Base-by-base conservation (phyloP, 2,797 vertebrate species). In the Peromyscus eremicus region DNA sequence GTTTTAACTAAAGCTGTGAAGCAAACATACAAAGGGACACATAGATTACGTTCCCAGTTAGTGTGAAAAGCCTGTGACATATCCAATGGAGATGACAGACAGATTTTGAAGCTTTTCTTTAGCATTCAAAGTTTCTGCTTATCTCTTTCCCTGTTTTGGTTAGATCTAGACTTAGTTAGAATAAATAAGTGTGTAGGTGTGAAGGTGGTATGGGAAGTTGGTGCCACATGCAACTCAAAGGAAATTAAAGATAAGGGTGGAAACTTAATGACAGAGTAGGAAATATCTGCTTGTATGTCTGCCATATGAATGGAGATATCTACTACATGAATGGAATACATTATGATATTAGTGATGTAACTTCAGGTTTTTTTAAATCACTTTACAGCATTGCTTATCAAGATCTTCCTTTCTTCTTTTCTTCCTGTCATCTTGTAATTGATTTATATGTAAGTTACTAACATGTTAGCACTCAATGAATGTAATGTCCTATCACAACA, bases 401-500 rank as follows among this genome's bases (percentile, higher is more conserved):
- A n/a, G n/a, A n/a, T n/a, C n/a, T n/a, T n/a, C n/a, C n/a, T n/a
- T n/a, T n/a, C n/a, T n/a, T n/a, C n/a, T n/a, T n/a, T n/a, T n/a
- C n/a, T n/a, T n/a, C n/a, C n/a, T n/a, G n/a, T n/a, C n/a, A n/a
- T n/a, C n/a, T n/a, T n/a, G n/a, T n/a, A n/a, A n/a, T n/a, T n/a
- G n/a, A n/a, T n/a, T n/a, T 71, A 10, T 7, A 43, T 70, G 14
- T 9, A 37, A 64, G 27, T 40, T 79, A 70, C 9, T 49, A 71
- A 25, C 21, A 43, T 75, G 19, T 55, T 86, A 75, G 21, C 76
- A 0, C 52, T 80, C 75, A 93, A 40, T 75, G 34, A 52, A n/a
- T 84, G 64, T n/a, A 76, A 94, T 84, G 4, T 43, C 93, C 91
- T 95, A 37, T 68, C 40, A 94, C 25, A 94, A 88, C 66, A 73